phyloP scores from a whole-genome alignment of 2,888 invertebrate genomes.

The Nomada hirtipes region DNA sequence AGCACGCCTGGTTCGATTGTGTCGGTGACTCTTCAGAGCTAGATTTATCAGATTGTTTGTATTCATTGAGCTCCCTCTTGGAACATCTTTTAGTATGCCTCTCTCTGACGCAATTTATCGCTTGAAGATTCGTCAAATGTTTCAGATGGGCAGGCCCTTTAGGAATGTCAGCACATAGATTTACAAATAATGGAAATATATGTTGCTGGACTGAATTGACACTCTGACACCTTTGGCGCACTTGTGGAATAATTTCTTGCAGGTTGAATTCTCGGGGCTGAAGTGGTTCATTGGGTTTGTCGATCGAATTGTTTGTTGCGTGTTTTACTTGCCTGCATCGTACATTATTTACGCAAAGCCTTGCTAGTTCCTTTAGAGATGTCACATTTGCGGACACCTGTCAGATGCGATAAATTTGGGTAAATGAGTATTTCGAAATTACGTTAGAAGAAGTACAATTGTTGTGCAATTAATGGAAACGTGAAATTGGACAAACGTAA shows the following conservation, averaged over 20 bases:
- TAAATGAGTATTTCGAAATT: not conserved
- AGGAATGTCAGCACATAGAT: not conserved
- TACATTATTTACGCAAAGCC: not conserved
- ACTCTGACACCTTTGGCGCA: not conserved
- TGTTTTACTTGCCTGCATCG: too few relatives aligned
- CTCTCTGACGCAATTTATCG: not conserved
- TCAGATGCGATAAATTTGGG: not conserved
- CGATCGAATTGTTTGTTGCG: not conserved
- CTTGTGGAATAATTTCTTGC: not conserved
- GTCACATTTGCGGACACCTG: slow-evolving; percentile 43
- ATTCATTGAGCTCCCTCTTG: not conserved
- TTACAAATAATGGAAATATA: not conserved
- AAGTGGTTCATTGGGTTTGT: too few relatives aligned
- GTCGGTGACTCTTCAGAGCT: not conserved
- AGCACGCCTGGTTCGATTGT: not conserved
- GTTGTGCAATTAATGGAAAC: too few relatives aligned
- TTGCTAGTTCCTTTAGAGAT: not conserved
- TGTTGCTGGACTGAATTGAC: not conserved
- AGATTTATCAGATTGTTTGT: not conserved
- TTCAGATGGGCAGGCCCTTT: too few relatives aligned
- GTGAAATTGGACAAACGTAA: too few relatives aligned
- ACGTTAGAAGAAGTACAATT: too few relatives aligned
- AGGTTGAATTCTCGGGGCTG: not conserved
- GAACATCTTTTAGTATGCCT: not conserved
- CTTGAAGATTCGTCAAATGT: not conserved